Base-by-base conservation (phyloP, 2,888 invertebrate genomes). In the Hemithea aestivaria region DNA sequence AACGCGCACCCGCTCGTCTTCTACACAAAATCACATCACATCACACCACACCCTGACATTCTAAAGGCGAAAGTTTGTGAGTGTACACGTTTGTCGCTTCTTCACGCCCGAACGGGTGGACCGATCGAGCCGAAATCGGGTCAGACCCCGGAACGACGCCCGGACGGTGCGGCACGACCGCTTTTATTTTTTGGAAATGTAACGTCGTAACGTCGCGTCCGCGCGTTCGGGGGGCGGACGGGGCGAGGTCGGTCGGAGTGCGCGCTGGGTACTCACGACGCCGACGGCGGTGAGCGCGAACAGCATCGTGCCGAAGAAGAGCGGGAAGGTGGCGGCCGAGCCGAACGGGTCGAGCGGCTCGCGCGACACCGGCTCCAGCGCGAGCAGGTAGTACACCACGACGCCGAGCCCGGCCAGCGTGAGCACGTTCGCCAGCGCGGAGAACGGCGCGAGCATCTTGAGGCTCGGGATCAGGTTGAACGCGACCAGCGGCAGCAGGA, bases 261-360 rank as follows among this genome's bases (percentile, higher is more conserved):
- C 2, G 11, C 4, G 7, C 8, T 1, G 2, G 1, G n/a, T 7
- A 75, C 92, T 89, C 65, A 93, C 93, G 78, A 93, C 93, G 10
- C 93, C 93, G 20, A 93, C 93, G 1, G 93, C 93, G 55, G 93
- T 97, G 55, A 97, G 89, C 0, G 97, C 95, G 74, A 96, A 98
- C 38, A 98, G 87, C 1, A 95, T 94, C 0, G 96, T 97, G 1
- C 97, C 97, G 71, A 99, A 97, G 87, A 96, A 99, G 1, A 99
- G 88, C 0, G 99, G 98, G 62, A 96, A 93, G 36, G 91, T 89
- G 23, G 87, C 0, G 96, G 94, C 62, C 74, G 6, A 92, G 64
- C 9, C 93, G 94, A 40, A 93, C 88, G 2, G 91, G 83, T 90
- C 89, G 1, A 93, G 82, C 75, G 36, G 74, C 77, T 31, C 25